Evolutionary conservation across 2,888 invertebrate species (phyloP), one percentile per base, ranked within the genome.

Genomic region (Cynaeus angustus): DNA sequence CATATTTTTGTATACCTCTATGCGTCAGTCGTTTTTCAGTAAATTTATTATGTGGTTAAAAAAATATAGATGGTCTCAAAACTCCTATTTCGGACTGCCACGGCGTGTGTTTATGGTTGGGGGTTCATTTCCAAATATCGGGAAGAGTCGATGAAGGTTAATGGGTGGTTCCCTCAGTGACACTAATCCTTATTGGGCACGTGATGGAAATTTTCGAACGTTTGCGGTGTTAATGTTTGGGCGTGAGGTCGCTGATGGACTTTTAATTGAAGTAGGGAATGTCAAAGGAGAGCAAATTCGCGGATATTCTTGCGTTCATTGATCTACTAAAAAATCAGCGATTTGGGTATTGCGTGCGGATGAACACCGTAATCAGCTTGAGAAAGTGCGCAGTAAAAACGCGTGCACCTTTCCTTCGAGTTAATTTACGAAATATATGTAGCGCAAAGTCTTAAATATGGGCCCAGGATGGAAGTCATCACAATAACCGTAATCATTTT

Each of bases 401-500:
- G 26, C 26, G 48, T 28, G 8, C 48, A 50, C 48, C 48, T 50
- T 50, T 50, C 28, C 26, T n/a, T 9, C 10, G 26, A 13, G 46
- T 46, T 46, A 46, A 46, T 46, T 46, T 16, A 13, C 7, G 28
- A 50, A 50, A 21, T 46, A 46, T 50, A 53, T 37, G 37, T 41
- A 10, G 55, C 55, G 38, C 33, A 21, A 33, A 53, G 62, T 52
- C 26, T 38, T 33, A n/a, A 61, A 30, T 14, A 9, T 8, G 12
- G 14, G 12, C 6, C 10, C 38, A 7, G 8, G 28, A 59, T 48
- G 59, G 69, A 71, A 71, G 65, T 70, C 73, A 68, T 74, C 68
- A 74, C 72, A 72, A 76, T 74, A 76, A 74, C 73, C 71, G 72
- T 72, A 70, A 73, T 74, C 75, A 70, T 73, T 75, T 75, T 72